These are phyloP conservation scores for Saccostrea cuccullata DNA, from an alignment of 1,140 invertebrate genomes.

Conservation along the genomic window DNA sequence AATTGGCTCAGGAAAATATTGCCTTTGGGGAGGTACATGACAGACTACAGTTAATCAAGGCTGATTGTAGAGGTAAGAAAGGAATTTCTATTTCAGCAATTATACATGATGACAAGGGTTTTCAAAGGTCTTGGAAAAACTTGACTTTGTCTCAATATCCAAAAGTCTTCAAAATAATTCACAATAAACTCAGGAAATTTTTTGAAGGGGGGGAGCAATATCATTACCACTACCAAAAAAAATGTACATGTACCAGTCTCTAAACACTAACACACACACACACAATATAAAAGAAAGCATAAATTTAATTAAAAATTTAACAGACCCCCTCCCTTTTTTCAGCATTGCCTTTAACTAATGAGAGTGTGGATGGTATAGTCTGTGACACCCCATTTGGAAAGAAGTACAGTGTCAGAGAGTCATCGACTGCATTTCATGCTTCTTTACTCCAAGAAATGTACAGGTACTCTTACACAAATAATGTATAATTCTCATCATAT, in stretches of 20 bases:
- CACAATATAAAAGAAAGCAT: too few relatives aligned
- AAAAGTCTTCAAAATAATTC: too few relatives aligned
- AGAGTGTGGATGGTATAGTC: neutral
- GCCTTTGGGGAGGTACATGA: neutral
- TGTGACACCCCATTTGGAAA: conserved; percentile 22
- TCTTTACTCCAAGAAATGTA: neutral
- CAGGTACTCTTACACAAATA: neutral
- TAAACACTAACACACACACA: too few relatives aligned
- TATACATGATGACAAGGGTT: too few relatives aligned
- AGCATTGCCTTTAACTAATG: neutral
- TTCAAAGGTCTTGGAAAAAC: too few relatives aligned
- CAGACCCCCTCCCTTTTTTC: neutral
- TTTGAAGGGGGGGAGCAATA: too few relatives aligned
- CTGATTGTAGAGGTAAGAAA: conserved; percentile 16
- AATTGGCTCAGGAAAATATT: neutral
- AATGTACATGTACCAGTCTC: too few relatives aligned
- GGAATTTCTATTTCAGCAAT: neutral
- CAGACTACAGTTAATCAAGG: neutral
- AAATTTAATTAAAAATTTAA: too few relatives aligned
- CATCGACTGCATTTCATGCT: neutral
- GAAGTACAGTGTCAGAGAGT: neutral
- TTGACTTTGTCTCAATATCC: too few relatives aligned
- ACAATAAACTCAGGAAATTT: too few relatives aligned
- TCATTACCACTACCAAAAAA: too few relatives aligned
- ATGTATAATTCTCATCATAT: too few relatives aligned